Conservation (phyloP, 2,797 vertebrate species). For the Nothura maculosa region DNA sequence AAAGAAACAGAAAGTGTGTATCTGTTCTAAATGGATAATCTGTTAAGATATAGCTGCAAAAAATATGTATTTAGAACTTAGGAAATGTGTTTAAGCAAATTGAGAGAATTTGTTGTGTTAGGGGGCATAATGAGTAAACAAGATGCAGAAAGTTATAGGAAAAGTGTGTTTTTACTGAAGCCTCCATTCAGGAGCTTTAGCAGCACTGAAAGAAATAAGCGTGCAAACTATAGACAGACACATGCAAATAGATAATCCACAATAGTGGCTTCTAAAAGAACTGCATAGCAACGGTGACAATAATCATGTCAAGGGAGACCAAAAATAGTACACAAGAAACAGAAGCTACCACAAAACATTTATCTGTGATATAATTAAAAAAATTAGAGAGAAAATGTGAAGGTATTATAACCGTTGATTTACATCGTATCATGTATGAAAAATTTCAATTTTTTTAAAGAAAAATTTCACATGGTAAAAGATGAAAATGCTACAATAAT, state of each 20-base stretch:
- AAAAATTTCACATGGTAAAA: background rate
- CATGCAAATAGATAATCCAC: fast-evolving
- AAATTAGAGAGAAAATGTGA: background rate
- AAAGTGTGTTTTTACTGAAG: background rate
- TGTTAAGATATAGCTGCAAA: background rate
- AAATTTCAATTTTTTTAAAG: too few species aligned
- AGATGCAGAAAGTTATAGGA: background rate
- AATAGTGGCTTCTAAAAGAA: background rate
- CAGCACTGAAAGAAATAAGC: background rate
- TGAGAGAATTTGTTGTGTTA: background rate
- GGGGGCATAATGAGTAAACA: background rate
- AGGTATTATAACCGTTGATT: background rate
- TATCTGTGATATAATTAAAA: background rate
- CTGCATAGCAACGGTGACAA: background rate
- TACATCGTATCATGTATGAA: background rate
- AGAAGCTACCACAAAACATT: background rate
- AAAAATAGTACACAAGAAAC: background rate
- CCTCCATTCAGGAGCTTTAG: background rate
- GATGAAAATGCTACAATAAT: background rate
- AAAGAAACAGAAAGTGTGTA: background rate
- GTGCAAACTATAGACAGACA: background rate
- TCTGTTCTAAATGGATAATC: background rate
- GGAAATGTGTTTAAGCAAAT: background rate
- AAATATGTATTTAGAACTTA: background rate
- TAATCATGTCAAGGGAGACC: background rate